These are phyloP conservation scores for Sphinx pinastri DNA, from an alignment of 2,888 invertebrate species.

Conservation along the genomic window DNA sequence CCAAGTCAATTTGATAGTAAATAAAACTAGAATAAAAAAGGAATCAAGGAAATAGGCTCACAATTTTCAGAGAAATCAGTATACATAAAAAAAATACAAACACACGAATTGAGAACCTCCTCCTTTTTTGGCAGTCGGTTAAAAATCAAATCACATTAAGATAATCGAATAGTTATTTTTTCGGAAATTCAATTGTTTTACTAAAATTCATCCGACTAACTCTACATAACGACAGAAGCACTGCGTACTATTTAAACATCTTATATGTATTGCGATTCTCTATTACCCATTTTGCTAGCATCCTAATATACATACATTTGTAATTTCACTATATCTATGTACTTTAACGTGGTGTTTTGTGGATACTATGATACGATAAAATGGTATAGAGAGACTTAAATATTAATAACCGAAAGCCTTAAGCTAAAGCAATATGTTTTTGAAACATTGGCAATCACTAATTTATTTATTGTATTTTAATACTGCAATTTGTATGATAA, in stretches of 20 bases:
- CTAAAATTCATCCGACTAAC: neutral
- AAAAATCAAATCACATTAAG: too few relatives aligned
- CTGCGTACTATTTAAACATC: neutral
- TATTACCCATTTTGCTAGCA: constrained; percentile 21
- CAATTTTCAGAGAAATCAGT: too few relatives aligned
- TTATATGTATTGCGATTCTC: neutral
- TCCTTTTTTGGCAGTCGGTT: too few relatives aligned
- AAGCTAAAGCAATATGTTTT: constrained; percentile 13
- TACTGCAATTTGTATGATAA: constrained; percentile 12
- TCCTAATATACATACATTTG: constrained; percentile 11
- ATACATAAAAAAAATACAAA: too few relatives aligned
- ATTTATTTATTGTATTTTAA: constrained; percentile 22
- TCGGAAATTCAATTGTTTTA: neutral
- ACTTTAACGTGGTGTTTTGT: neutral
- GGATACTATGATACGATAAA: neutral
- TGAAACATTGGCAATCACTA: neutral
- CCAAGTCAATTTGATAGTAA: too few relatives aligned
- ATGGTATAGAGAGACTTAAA: neutral
- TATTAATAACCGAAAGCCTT: neutral
- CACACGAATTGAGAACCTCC: too few relatives aligned
- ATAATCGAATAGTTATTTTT: too few relatives aligned
- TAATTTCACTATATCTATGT: neutral
- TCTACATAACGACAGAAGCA: neutral
- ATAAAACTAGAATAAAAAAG: too few relatives aligned
- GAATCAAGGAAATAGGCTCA: too few relatives aligned